Evolutionary conservation across 2,797 vertebrate genomes (phyloP), one percentile per base, ranked within the genome.

Genomic region (Aldrovandia affinis): DNA sequence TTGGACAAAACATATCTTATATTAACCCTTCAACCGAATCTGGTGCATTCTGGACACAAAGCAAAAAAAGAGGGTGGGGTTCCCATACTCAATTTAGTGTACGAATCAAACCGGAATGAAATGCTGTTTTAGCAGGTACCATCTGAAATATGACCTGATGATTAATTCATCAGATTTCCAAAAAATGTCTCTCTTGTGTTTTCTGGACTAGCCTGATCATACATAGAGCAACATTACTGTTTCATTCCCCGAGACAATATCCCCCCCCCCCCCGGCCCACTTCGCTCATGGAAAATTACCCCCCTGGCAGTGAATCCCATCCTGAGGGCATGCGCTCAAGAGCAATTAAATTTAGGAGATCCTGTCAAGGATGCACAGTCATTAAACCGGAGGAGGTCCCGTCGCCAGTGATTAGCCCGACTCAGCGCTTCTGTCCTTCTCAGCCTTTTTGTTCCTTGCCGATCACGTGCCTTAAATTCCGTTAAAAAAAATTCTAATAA

Each of bases 201-300:
- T 87, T 89, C 87, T 89, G 88, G 88, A 91, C 86, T 78, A 83
- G 87, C 89, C 89, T 52, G 22, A 88, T 70, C 65, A 70, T 50
- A 86, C 57, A 88, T 93, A 90, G 89, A 82, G 86, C 88, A 92
- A 90, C 90, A 88, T 90, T 88, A 85, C 85, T 88, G 86, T 89
- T 92, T 89, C 89, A 92, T 88, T 90, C 91, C 87, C 89, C 90
- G 89, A 90, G 91, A 78, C 81, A 47, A 55, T 78, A 77, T 50
- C 42, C 7, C 2, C n/a, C 9, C 9, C 30, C 12, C 22, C 18
- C 28, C 68, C 39, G 90, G 91, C 90, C 90, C 88, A 90, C 88
- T 89, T 91, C 84, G 79, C 90, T 92, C 91, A 92, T 91, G 93
- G 93, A 94, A 95, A 95, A 93, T 94, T 93, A 92, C 92, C 89